Conservation (phyloP, 2,888 invertebrate species). For the Drosophila ustulata region DNA sequence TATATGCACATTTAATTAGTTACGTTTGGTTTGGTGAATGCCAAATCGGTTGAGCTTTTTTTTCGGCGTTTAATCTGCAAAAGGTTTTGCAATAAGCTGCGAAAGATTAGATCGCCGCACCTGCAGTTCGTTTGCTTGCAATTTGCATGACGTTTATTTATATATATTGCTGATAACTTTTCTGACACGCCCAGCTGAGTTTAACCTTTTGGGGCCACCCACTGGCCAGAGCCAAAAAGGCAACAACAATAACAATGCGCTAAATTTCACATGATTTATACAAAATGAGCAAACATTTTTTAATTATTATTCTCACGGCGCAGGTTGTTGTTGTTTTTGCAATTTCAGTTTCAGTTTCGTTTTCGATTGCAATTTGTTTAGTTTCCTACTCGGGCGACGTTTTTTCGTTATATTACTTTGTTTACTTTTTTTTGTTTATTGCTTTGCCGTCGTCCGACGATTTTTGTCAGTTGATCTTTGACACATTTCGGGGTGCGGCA, state of each 20-base stretch:
- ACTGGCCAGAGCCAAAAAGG: constrained; percentile 41
- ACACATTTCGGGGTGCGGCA: constrained; percentile 80
- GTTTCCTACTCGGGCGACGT: constrained; percentile 38
- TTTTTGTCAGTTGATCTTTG: constrained; percentile 82
- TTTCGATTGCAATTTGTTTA: constrained; percentile 68
- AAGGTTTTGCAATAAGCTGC: constrained; percentile 45
- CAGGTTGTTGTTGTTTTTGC: constrained; percentile 42
- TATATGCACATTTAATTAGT: constrained; percentile 51
- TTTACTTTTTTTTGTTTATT: constrained; percentile 58
- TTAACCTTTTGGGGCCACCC: constrained; percentile 61
- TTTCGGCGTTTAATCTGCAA: constrained; percentile 37
- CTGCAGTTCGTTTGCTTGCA: constrained; percentile 38
- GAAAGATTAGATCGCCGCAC: constrained; percentile 58
- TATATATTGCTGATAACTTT: constrained; percentile 30
- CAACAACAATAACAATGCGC: constrained; percentile 2
- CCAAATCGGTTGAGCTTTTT: constrained; percentile 20
- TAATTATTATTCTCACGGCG: constrained; percentile 78
- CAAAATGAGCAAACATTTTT: constrained; percentile 31
- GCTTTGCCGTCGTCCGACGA: constrained; percentile 61
- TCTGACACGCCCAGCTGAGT: constrained; percentile 41
- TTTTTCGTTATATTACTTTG: constrained; percentile 24
- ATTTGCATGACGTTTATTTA: constrained; percentile 46
- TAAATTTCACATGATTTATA: constrained; percentile 51
- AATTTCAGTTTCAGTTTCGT: constrained; percentile 64
- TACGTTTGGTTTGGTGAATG: constrained; percentile 36